Base-by-base conservation (phyloP, 2,888 invertebrate genomes). In the Pandemis cinnamomeana region DNA sequence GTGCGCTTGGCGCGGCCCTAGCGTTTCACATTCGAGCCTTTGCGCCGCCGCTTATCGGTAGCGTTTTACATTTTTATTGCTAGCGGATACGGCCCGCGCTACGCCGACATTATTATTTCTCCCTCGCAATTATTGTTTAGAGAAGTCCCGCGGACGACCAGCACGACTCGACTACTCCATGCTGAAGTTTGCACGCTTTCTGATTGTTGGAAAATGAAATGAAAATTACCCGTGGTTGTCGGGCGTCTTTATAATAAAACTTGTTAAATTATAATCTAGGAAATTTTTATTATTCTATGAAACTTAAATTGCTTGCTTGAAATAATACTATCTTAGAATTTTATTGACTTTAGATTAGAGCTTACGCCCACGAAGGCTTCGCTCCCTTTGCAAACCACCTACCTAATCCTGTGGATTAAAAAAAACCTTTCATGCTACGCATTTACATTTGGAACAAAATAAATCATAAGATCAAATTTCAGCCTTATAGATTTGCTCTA, bases 51-150 rank as follows among this genome's bases (percentile, higher is more conserved):
- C 93, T 93, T 94, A 94, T 94, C 93, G 91, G 91, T 83, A 84
- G 86, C 91, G 91, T 91, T 94, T 94, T 92, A 93, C 93, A 94
- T 94, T 93, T 94, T 93, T 93, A 93, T 93, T 93, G 92, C 93
- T 86, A 92, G 88, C 93, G 93, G 93, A 93, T 93, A 92, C 91
- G 88, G 89, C 81, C 91, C 87, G 89, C 89, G 90, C 88, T 87
- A 86, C 86, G 87, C 86, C 86, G 90, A 87, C 91, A 89, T 91
- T 93, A 91, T 92, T 93, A 91, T 93, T 93, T 91, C 92, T 91
- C 86, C 89, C 87, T 85, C 81, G 89, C 91, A 92, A 93, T 93
- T 92, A 93, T 92, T 92, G 93, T 90, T 91, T 91, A 91, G 91
- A 91, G 87, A 86, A 89, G 87, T 86, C 85, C 84, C 79, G 77